Percentiles rank a stretch among this genome's conserved stretches.
phyloP scores from a whole-genome alignment of 2,797 vertebrate species.

The Acomys russatus region DNA sequence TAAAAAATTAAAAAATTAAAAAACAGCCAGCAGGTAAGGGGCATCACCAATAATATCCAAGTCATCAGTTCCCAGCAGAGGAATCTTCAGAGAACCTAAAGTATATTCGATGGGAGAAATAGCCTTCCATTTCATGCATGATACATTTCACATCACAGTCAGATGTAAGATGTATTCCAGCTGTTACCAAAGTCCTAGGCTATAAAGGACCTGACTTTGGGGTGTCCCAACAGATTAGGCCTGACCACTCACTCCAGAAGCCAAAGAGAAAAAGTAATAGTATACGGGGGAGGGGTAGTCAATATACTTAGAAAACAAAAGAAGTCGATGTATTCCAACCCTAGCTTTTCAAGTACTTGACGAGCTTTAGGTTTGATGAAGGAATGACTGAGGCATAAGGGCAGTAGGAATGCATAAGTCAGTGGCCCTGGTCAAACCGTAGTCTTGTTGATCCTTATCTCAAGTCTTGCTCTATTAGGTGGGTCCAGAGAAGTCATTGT shows the following conservation, averaged over 20 bases:
- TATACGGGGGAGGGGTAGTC: too few species aligned
- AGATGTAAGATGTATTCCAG: neutral
- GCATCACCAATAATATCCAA: neutral
- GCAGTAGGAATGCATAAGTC: neutral
- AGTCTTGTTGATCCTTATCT: neutral
- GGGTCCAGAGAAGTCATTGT: neutral
- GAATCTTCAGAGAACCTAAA: constrained; percentile 15
- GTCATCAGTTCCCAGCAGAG: neutral
- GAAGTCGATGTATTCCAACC: neutral
- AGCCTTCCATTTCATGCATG: neutral
- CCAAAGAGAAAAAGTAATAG: neutral
- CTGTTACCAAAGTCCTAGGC: neutral
- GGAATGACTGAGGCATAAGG: neutral
- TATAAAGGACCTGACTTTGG: neutral
- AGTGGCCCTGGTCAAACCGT: too few species aligned
- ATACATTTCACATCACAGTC: neutral
- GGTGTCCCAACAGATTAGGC: neutral
- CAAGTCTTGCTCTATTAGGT: neutral
- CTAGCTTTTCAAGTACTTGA: neutral
- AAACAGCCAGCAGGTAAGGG: neutral
- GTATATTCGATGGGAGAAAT: neutral
- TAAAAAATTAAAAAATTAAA: too few species aligned
- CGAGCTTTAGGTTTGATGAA: neutral
- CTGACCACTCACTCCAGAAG: neutral
- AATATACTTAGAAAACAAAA: neutral